Conservation (phyloP, 2,888 invertebrate genomes). For the Xylota segnis region DNA sequence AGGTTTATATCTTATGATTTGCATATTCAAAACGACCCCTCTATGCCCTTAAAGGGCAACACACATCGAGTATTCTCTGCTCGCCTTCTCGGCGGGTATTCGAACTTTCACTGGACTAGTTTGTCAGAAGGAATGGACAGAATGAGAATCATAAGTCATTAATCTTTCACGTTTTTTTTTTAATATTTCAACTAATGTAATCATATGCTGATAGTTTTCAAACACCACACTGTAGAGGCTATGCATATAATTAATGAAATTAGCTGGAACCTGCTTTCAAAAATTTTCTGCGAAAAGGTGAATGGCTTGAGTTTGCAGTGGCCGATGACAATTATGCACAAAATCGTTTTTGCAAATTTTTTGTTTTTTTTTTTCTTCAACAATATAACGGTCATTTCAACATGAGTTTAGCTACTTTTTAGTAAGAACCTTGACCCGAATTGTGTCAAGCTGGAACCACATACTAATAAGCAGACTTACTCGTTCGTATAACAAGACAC, state of each 20-base stretch:
- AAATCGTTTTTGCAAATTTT: conserved; percentile 18
- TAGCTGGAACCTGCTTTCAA: conserved; percentile 15
- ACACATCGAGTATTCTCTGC: conserved; percentile 8
- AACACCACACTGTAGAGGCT: not conserved
- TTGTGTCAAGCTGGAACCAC: not conserved
- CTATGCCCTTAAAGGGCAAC: not conserved
- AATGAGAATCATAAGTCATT: conserved; percentile 44
- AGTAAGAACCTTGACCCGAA: conserved; percentile 53
- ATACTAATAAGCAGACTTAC: not conserved
- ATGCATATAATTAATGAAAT: conserved; percentile 23
- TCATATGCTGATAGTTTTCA: conserved; percentile 3
- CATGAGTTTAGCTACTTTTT: conserved; percentile 3
- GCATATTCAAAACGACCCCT: conserved; percentile 6
- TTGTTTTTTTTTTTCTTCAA: too few species aligned
- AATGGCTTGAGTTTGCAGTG: conserved; percentile 35
- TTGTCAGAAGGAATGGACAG: conserved; percentile 16
- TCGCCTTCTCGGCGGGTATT: not conserved
- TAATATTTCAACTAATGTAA: conserved; percentile 20
- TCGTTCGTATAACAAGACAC: not conserved
- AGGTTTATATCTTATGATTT: conserved; percentile 5
- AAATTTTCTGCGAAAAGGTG: conserved; percentile 35
- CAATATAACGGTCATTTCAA: conserved; percentile 41
- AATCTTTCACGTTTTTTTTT: conserved; percentile 13
- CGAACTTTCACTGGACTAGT: conserved; percentile 55
- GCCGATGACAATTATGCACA: conserved; percentile 17